These are phyloP conservation scores for Pomatostomus ruficeps DNA, from an alignment of 2,113 vertebrate species.

Conservation along the genomic window DNA sequence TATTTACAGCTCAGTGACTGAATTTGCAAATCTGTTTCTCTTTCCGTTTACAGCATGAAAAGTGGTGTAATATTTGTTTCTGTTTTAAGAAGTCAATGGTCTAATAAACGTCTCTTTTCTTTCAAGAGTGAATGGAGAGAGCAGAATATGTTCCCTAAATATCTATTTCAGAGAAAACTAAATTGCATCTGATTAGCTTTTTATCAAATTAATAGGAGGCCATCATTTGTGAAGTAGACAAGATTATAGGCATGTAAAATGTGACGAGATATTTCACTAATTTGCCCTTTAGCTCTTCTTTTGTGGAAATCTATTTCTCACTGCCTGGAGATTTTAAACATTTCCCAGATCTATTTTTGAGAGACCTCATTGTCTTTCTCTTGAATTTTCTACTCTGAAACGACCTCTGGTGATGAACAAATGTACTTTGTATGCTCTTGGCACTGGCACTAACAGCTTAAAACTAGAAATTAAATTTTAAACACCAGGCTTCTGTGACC, in stretches of 20 bases:
- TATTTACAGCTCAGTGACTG: slow-evolving; percentile 25
- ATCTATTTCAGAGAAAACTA: not conserved
- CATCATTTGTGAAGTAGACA: not conserved
- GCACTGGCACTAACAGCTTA: slow-evolving; percentile 47
- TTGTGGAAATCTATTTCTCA: slow-evolving; percentile 18
- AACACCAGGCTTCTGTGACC: slow-evolving; percentile 56
- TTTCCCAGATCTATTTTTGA: slow-evolving; percentile 33
- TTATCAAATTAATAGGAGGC: slow-evolving; percentile 17
- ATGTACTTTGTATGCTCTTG: slow-evolving; percentile 47
- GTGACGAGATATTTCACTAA: not conserved
- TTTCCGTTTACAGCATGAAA: not conserved
- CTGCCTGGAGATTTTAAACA: not conserved
- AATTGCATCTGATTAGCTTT: not conserved
- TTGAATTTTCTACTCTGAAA: slow-evolving; percentile 32
- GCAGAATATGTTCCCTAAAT: not conserved
- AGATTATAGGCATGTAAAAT: not conserved
- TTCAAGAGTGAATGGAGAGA: not conserved
- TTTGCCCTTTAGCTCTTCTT: slow-evolving; percentile 39
- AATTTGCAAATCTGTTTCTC: slow-evolving; percentile 11
- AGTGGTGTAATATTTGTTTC: slow-evolving; percentile 14
- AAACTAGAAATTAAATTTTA: slow-evolving; percentile 71
- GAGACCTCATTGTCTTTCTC: slow-evolving; percentile 33
- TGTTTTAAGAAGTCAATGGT: not conserved
- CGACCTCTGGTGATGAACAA: slow-evolving; percentile 42
- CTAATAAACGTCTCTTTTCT: slow-evolving; percentile 19